Base-by-base conservation (phyloP, 2,113 vertebrate genomes). In the Brienomyrus longianalis region DNA sequence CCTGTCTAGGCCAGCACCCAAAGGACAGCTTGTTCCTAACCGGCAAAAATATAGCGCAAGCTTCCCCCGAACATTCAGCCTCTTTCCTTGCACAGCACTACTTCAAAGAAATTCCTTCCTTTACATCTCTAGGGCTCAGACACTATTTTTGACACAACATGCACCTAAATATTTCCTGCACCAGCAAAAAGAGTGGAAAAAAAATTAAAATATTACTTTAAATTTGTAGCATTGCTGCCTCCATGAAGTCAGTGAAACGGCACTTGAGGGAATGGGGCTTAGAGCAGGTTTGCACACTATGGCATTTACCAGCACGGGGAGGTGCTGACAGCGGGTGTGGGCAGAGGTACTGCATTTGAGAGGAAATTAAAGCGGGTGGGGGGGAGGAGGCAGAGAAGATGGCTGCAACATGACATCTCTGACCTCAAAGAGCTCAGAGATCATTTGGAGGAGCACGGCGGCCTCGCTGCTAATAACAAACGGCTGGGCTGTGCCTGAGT, bases 371-470 rank as follows among this genome's bases (percentile, higher is more conserved):
- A 74, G 66, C 2, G 62, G 6, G 66, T 2, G 62, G 2, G 7
- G 62, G 17, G 54, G 54, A 15, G 48, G 48, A 23, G 59, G 23
- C 31, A 77, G 70, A 77, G 31, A 77, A 66, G 39, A 77, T 39
- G 70, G 35, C 70, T 77, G 70, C 35, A 50, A n/a, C 83, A 85
- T 50, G 45, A 52, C 88, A 50, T 66, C 48, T 50, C 19, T 77
- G 88, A 88, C 48, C 66, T 88, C 15, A 59, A 88, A 62, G 21
- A 70, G n/a, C 87, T 74, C 9, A n/a, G 39, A 83, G 45, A 88
- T 27, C 39, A 15, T 88, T n/a, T 62, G 66, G 43, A 48, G 87
- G 48, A 88, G 87, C 19, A 39, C n/a, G 27, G 43, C 88, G 8
- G 88, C 88, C 47, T 77, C 5, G 6, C 43, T 21, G 45, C 47